Evolutionary conservation across 2,113 vertebrate genomes (phyloP).

Genomic region (Sinocyclocheilus maitianheensis): DNA sequence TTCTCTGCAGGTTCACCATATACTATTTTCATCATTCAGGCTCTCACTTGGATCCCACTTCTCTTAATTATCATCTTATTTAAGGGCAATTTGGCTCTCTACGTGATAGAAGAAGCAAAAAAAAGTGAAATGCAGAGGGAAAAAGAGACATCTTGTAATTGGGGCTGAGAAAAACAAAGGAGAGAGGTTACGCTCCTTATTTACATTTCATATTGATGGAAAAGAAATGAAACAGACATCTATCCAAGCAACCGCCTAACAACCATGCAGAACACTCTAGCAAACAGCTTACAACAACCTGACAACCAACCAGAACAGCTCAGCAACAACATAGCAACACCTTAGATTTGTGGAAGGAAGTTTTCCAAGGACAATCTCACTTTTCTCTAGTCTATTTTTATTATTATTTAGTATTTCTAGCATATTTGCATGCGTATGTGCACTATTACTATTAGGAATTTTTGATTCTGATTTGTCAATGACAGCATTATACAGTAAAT

Average conservation of each 20-base stretch:
- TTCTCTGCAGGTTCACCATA: constrained; percentile 3
- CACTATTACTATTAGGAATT: no score
- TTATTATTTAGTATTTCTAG: no score
- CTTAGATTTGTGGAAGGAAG: neutral
- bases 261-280: no score
- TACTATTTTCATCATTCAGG: constrained; percentile 12
- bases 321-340: neutral
- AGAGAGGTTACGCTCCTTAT: neutral
- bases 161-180: neutral
- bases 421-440: no score
- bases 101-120: neutral
- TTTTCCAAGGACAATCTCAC: neutral
- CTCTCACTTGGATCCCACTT: neutral
- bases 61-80: constrained; percentile 48
- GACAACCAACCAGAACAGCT: neutral
- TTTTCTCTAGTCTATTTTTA: neutral
- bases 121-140: neutral
- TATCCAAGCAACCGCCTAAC: no score
- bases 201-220: neutral
- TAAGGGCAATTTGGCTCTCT: constrained; percentile 39
- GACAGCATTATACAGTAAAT: no score
- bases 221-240: neutral
- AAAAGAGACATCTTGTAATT: neutral
- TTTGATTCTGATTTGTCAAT: no score
- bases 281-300: neutral